Conservation (phyloP, 2,888 invertebrate genomes). For the Chelonus formosanus region DNA sequence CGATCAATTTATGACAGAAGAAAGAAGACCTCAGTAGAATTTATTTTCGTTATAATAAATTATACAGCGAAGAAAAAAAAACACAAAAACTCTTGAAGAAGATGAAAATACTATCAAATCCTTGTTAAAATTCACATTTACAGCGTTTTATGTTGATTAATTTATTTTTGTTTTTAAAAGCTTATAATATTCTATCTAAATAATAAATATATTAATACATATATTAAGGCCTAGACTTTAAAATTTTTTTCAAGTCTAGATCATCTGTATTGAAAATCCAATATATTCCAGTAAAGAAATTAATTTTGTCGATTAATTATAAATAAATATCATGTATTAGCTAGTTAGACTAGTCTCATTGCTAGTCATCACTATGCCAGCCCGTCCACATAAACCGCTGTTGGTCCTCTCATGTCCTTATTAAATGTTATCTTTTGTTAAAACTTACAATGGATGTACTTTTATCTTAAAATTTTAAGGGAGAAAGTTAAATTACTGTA, state of each 20-base stretch:
- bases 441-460: too few relatives aligned
- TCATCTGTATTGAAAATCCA: constrained; percentile 26
- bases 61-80: constrained; percentile 22
- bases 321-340: constrained; percentile 42
- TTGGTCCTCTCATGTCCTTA: constrained; percentile 1
- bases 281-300: neutral
- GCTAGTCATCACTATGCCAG: constrained; percentile 61
- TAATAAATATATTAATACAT: constrained; percentile 3
- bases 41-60: constrained; percentile 28
- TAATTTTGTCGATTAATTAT: neutral
- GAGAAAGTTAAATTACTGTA: too few relatives aligned
- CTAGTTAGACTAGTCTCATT: constrained; percentile 45
- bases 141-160: too few relatives aligned
- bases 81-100: constrained; percentile 25
- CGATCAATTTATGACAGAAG: constrained; percentile 69
- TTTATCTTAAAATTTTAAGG: too few relatives aligned
- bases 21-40: constrained; percentile 65
- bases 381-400: constrained; percentile 57
- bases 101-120: constrained; percentile 21
- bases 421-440: too few relatives aligned
- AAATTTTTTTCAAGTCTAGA: constrained; percentile 20
- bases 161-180: constrained; percentile 8
- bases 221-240: constrained; percentile 41
- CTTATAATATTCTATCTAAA: constrained; percentile 14
- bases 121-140: constrained; percentile 18